A percentile compares a stretch with the other conserved stretches of the same genome.
These are phyloP conservation scores for Tokudaia tokunoshimensis DNA, from an alignment of 2,797 vertebrate species.

Conservation along the genomic window DNA sequence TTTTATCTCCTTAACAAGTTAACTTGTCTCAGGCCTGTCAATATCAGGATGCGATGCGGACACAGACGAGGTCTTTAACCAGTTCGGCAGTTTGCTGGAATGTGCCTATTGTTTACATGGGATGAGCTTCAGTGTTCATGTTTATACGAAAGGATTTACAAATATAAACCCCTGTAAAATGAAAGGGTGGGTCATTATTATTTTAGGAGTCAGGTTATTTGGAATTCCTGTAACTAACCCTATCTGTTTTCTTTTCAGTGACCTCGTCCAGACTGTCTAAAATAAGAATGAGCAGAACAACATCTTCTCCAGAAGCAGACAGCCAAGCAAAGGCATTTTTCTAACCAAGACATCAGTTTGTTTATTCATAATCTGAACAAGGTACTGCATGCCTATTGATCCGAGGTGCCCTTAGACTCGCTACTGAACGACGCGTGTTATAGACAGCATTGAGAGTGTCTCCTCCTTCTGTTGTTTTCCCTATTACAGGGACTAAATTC, in stretches of 20 bases:
- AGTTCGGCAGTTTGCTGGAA: not conserved
- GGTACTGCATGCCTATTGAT: not conserved
- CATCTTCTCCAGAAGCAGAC: not conserved
- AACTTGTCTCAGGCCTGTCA: not conserved
- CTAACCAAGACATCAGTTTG: slow-evolving; percentile 39
- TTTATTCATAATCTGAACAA: slow-evolving; percentile 63
- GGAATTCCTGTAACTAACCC: not conserved
- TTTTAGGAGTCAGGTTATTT: not conserved
- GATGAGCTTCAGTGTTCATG: not conserved
- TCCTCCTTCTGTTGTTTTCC: not conserved
- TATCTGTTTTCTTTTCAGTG: slow-evolving; percentile 21
- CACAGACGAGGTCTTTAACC: not conserved
- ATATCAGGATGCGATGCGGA: not conserved
- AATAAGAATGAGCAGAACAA: slow-evolving; percentile 1
- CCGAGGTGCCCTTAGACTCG: not conserved
- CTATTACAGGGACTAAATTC: not conserved
- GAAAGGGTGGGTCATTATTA: not conserved
- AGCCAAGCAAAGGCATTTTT: slow-evolving; percentile 49
- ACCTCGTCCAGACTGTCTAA: not conserved
- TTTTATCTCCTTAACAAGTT: not conserved
- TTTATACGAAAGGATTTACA: slow-evolving; percentile 21
- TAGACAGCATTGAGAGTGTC: not conserved
- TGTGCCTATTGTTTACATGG: not conserved
- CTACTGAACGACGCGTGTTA: not conserved
- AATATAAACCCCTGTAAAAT: slow-evolving; percentile 21